Evolutionary conservation across 2,888 invertebrate genomes (phyloP).

Genomic region (Platycheirus albimanus): DNA sequence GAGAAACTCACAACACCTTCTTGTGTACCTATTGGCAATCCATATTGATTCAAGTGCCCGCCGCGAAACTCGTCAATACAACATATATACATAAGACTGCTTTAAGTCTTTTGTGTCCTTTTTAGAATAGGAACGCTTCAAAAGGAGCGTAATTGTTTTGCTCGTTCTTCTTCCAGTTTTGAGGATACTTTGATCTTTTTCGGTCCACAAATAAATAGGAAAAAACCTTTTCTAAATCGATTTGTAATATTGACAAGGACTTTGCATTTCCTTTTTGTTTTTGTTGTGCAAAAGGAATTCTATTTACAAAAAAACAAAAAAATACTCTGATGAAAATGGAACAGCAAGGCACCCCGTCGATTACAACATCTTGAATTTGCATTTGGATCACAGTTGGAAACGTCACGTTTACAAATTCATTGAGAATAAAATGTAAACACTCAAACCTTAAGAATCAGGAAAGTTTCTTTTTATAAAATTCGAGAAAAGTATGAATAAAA

Average conservation of each 20-base stretch:
- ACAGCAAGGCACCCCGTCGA: conserved; percentile 2
- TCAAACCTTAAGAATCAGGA: conserved; percentile 9
- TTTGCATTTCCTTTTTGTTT: conserved; percentile 11
- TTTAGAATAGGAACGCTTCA: conserved; percentile 8
- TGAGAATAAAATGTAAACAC: conserved; percentile 50
- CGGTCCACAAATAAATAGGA: conserved; percentile 22
- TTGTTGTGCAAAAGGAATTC: neutral
- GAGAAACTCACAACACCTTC: neutral
- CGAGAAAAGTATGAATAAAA: conserved; percentile 25
- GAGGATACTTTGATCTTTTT: conserved; percentile 49
- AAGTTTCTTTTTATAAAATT: conserved; percentile 8
- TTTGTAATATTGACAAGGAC: conserved; percentile 48
- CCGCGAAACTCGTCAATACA: conserved; percentile 29
- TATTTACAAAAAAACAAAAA: neutral
- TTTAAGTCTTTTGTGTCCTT: conserved; percentile 41
- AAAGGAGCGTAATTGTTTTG: conserved; percentile 45
- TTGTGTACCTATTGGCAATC: conserved; percentile 8
- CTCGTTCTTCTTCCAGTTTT: conserved; percentile 14
- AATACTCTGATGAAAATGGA: neutral
- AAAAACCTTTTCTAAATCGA: conserved; percentile 33
- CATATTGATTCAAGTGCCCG: conserved; percentile 34
- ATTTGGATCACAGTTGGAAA: conserved; percentile 13
- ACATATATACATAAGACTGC: conserved; percentile 10
- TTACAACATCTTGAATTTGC: conserved; percentile 30
- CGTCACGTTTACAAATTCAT: conserved; percentile 48